A percentile compares a stretch with the other conserved stretches of the same genome.
Evolutionary conservation across 2,113 vertebrate genomes (phyloP).

Genomic region (Chloroceryle aenea): DNA sequence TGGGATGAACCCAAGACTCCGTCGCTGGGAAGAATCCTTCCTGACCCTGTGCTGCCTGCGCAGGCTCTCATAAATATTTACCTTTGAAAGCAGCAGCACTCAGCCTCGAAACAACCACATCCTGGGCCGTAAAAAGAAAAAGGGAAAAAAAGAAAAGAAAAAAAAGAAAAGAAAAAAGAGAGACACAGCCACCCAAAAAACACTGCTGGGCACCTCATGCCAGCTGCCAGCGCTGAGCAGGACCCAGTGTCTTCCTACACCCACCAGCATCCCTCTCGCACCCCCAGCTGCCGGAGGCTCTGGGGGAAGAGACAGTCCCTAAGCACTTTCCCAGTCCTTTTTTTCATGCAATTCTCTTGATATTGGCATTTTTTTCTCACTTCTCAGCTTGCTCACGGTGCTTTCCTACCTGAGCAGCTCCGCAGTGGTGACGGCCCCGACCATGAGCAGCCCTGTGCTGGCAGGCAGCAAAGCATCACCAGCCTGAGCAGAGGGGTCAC

Average conservation of each 20-base stretch:
- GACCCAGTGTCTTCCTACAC: not conserved
- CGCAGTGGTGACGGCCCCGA: not conserved
- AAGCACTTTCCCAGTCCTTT: not conserved
- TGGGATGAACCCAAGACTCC: not conserved
- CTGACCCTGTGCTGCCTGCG: not conserved
- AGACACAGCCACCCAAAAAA: not conserved
- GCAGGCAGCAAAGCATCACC: not conserved
- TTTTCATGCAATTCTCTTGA: not conserved
- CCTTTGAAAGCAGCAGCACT: conserved; percentile 51
- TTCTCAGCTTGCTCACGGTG: not conserved
- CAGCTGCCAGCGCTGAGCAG: fast-evolving
- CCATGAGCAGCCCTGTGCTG: not conserved
- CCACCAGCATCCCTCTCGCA: not conserved
- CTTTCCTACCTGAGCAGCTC: not conserved
- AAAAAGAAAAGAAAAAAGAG: not conserved
- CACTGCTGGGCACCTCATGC: not conserved
- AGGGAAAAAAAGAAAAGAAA: too few relatives aligned
- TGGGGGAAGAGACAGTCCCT: fast-evolving
- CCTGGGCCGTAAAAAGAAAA: conserved; percentile 4
- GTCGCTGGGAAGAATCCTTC: not conserved
- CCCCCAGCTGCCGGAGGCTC: not conserved
- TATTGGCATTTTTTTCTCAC: not conserved
- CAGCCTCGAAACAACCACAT: conserved; percentile 58
- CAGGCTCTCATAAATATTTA: conserved; percentile 65
- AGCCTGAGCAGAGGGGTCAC: not conserved